Evolutionary conservation across 2,888 invertebrate genomes (phyloP).

Genomic region (Drosophila niveifrons): DNA sequence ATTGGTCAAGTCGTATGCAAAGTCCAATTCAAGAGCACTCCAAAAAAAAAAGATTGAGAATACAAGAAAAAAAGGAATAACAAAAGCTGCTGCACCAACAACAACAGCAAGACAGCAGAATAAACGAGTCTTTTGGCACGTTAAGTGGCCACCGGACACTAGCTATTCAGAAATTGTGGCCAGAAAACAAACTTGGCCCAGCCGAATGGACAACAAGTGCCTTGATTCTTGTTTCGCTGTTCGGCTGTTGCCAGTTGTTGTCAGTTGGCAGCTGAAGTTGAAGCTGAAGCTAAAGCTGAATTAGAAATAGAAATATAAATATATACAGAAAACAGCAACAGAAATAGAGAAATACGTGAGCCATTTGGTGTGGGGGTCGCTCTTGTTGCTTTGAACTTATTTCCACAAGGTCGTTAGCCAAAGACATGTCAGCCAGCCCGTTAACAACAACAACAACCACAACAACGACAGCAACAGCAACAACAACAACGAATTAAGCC

Average conservation of each 20-base stretch:
- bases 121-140: slow-evolving; percentile 41
- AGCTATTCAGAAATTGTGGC: slow-evolving; percentile 71
- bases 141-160: slow-evolving; percentile 64
- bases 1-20: slow-evolving; percentile 65
- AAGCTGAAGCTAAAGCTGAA: slow-evolving; percentile 51
- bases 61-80: slow-evolving; percentile 19
- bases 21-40: slow-evolving; percentile 63
- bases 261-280: slow-evolving; percentile 45
- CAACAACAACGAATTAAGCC: slow-evolving; percentile 71
- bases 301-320: slow-evolving; percentile 41
- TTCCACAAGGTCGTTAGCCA: slow-evolving; percentile 75
- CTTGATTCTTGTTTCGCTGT: slow-evolving; percentile 53
- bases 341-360: slow-evolving; percentile 61
- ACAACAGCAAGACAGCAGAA: background rate
- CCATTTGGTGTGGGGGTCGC: slow-evolving; percentile 74
- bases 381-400: slow-evolving; percentile 81
- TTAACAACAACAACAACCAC: slow-evolving; percentile 40
- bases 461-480: slow-evolving; percentile 9
- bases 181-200: slow-evolving; percentile 64
- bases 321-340: slow-evolving; percentile 12
- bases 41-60: slow-evolving; percentile 4
- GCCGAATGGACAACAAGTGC: slow-evolving; percentile 58
- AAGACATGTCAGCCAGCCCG: slow-evolving; percentile 59
- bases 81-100: slow-evolving; percentile 7
- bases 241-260: slow-evolving; percentile 22